Evolutionary conservation across 1,140 invertebrate species (phyloP), one percentile per base, ranked within the genome.

Genomic region (Lithobius niger): DNA sequence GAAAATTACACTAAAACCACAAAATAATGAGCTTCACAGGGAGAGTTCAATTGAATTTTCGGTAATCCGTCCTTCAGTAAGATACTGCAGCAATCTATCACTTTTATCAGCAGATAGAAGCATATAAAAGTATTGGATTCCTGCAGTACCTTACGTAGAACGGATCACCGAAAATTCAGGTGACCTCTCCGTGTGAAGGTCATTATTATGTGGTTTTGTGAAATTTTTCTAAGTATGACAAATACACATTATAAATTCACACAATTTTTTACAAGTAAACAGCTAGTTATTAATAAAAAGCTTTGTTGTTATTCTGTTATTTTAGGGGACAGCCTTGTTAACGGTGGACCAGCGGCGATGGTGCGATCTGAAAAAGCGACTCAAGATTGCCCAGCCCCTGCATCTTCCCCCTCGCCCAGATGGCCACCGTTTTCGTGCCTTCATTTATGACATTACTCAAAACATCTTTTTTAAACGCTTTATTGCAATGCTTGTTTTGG

Each of bases 341-440:
- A 99, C 97, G 27, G 97, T 99, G 3, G 97, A 99, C 73, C 97
- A 99, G 73, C 81, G 97, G 67, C 76, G 97, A 73, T 99, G 97
- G 96, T 95, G 95, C 72, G 97, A 99, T 69, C 76, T 99, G 57
- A 99, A 99, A 68, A 99, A 98, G 65, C 80, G 97, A 70, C 77
- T 99, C 69, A 99, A 99, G 77, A 96, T 99, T 65, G 96, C 97
- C 27, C 96, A 99, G 71, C 97, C 97, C 0, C 74, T 99, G 1
- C 97, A 99, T 71, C 76, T 99, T 54, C 97, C 97, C 2, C 95
- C 96, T 0, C 80, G 94, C 64, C 96, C 95, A 10, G 90, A 94
- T 73, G 86, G 87, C 2, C 81, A 85, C 59, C 83, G 83, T 64
- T 86, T 97, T 59, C 76, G 95, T 57, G 86, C 92, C 16, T 90